Conservation (phyloP, 2,113 vertebrate species). For the Rhodinocichla rosea region DNA sequence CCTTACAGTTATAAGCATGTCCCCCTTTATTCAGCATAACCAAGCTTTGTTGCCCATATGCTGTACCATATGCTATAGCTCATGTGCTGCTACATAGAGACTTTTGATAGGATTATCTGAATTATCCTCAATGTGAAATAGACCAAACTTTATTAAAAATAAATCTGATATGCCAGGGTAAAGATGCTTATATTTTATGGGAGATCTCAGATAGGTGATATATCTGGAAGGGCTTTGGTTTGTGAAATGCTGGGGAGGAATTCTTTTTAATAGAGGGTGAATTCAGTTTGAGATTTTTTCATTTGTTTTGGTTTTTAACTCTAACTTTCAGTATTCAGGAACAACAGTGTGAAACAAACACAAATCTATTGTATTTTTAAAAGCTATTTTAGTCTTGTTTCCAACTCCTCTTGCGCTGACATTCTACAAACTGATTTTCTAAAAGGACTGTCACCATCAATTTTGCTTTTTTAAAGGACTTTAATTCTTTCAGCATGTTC, state of each 20-base stretch:
- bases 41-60: neutral
- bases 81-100: neutral
- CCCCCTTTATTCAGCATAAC: neutral
- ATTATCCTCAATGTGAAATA: neutral
- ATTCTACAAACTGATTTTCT: conserved; percentile 68
- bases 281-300: neutral
- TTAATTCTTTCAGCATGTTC: conserved; percentile 87
- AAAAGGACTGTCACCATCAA: conserved; percentile 81
- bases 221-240: neutral
- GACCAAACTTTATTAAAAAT: conserved; percentile 17
- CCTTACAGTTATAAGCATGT: neutral
- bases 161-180: neutral
- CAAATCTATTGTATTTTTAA: conserved; percentile 29
- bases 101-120: neutral
- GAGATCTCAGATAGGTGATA: neutral
- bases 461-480: conserved; percentile 79
- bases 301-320: neutral
- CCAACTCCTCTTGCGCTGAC: conserved; percentile 49
- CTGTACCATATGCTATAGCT: neutral
- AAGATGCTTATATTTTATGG: neutral
- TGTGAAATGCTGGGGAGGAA: neutral
- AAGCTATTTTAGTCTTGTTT: conserved; percentile 44
- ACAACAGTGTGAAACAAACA: conserved; percentile 16
- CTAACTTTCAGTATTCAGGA: conserved; percentile 13
- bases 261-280: neutral